Percentiles rank a stretch among this genome's conserved stretches.
Evolutionary conservation across 2,888 invertebrate species (phyloP).

Genomic region (Lutraria lutraria): DNA sequence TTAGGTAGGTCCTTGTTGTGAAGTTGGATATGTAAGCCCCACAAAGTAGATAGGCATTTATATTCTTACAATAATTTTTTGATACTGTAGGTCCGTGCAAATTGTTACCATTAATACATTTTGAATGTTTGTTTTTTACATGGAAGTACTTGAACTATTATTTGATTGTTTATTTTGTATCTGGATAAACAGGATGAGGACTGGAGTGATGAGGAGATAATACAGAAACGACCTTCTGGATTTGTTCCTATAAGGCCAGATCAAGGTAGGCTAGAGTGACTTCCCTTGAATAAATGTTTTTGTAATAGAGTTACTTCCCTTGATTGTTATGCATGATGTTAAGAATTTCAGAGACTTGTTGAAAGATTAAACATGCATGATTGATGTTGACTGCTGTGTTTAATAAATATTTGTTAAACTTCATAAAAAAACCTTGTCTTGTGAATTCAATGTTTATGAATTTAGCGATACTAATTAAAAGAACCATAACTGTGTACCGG

Average conservation of each 20-base stretch:
- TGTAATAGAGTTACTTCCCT: neutral
- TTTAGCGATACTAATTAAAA: neutral
- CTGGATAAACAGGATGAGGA: conserved; percentile 35
- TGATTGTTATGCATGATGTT: neutral
- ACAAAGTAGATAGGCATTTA: too few relatives aligned
- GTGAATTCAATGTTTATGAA: neutral
- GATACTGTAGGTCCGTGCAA: too few relatives aligned
- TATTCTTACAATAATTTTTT: too few relatives aligned
- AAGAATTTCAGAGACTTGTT: neutral
- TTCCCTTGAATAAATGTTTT: conserved; percentile 14
- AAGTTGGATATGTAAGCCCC: too few relatives aligned
- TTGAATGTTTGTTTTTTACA: too few relatives aligned
- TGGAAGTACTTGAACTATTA: neutral
- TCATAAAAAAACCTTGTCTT: neutral
- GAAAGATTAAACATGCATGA: neutral
- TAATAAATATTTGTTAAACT: neutral
- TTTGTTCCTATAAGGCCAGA: conserved; percentile 61
- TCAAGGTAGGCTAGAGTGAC: conserved; percentile 51
- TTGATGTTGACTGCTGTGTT: conserved; percentile 1
- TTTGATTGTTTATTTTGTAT: neutral
- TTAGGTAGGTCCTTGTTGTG: too few relatives aligned
- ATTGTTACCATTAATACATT: too few relatives aligned
- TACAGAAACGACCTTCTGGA: conserved; percentile 47
- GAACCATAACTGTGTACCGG: neutral
- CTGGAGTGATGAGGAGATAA: conserved; percentile 54